Conservation (phyloP, 53 echinoderm and acorn worm species). For the Mesocentrotus franciscanus region DNA sequence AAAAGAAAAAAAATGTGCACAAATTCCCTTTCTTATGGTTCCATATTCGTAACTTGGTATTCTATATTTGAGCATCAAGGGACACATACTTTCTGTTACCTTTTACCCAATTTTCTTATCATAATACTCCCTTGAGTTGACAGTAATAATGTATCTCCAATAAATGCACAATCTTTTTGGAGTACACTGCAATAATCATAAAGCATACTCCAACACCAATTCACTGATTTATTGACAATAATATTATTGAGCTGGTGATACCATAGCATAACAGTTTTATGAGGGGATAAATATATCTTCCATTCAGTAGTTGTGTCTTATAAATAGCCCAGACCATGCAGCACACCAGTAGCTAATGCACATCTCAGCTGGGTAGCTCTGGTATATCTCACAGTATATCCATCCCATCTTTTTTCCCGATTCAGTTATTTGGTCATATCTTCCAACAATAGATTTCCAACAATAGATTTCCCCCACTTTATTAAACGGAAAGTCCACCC, state of each 20-base stretch:
- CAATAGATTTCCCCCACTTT: no score
- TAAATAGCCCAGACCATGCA: not conserved
- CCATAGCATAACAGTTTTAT: not conserved
- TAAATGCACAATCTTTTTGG: no score
- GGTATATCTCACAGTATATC: not conserved
- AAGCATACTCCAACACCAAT: not conserved
- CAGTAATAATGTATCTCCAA: no score
- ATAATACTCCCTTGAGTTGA: no score
- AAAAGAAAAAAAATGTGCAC: no score
- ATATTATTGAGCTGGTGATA: not conserved
- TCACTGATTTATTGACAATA: constrained; percentile 30
- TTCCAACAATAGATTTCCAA: no score
- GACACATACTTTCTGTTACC: not conserved
- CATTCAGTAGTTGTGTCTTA: constrained; percentile 40
- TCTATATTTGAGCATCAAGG: not conserved
- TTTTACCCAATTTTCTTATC: not conserved
- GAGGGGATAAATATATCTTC: constrained; percentile 15
- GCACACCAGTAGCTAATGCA: constrained; percentile 25
- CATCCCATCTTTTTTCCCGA: not conserved
- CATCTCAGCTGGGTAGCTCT: constrained; percentile 44
- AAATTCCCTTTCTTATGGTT: no score
- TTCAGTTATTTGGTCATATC: no score
- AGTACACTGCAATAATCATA: not conserved
- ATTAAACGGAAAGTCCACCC: no score
- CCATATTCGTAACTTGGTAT: not conserved